Evolutionary conservation across 2,888 invertebrate species (phyloP).

Genomic region (Platypus cylindrus): DNA sequence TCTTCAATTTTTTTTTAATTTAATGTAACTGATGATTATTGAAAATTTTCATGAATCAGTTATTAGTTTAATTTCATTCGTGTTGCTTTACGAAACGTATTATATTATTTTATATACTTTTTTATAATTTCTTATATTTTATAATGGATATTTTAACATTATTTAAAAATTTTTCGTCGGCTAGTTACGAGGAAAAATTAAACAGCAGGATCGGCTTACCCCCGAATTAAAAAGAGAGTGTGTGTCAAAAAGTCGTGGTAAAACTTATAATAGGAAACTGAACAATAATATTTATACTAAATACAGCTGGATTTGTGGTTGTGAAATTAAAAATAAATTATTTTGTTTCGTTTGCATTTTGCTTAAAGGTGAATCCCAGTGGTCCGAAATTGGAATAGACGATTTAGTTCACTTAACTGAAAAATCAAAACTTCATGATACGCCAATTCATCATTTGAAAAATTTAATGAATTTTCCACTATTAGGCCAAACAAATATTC

Average conservation of each 20-base stretch:
- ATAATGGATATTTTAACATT: too few species aligned
- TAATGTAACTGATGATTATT: too few species aligned
- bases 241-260: not conserved
- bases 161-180: too few species aligned
- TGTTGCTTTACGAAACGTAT: too few species aligned
- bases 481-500: constrained; percentile 10
- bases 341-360: constrained; percentile 2
- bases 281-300: not conserved
- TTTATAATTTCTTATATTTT: too few species aligned
- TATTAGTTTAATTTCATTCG: too few species aligned
- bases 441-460: constrained; percentile 1
- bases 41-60: too few species aligned
- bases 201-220: too few species aligned
- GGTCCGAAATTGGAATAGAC: constrained; percentile 1
- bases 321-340: constrained; percentile 1
- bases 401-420: constrained; percentile 4
- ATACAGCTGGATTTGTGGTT: not conserved
- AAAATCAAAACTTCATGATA: constrained; percentile 5
- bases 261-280: not conserved
- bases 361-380: not conserved
- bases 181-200: too few species aligned
- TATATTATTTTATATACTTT: too few species aligned
- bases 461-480: constrained; percentile 7
- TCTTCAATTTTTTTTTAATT: too few species aligned
- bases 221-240: too few species aligned